A percentile compares a stretch with the other conserved stretches of the same genome.
Evolutionary conservation across 2,888 invertebrate species (phyloP).

Genomic region (Ophonus ardosiacus): DNA sequence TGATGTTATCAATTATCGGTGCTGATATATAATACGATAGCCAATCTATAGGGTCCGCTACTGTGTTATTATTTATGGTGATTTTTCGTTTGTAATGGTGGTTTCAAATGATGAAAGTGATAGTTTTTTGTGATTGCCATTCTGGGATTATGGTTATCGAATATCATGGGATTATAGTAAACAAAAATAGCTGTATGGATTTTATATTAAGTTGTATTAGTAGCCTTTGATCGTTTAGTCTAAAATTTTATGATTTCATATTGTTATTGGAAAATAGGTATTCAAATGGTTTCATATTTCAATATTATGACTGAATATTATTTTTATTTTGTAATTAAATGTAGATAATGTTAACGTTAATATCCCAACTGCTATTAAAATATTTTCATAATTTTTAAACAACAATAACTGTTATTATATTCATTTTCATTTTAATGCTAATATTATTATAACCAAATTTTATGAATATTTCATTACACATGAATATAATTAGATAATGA

Average conservation of each 20-base stretch:
- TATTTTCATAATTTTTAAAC: too few species aligned
- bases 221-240: background rate
- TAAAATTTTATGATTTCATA: background rate
- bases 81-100: slow-evolving; percentile 33
- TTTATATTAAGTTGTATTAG: background rate
- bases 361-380: too few species aligned
- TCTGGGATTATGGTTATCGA: slow-evolving; percentile 13
- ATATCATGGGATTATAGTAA: slow-evolving; percentile 23
- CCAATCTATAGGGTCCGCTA: background rate
- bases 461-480: too few species aligned
- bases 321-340: background rate
- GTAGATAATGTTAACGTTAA: background rate
- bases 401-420: too few species aligned
- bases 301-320: background rate
- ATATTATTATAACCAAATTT: too few species aligned
- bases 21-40: slow-evolving; percentile 28
- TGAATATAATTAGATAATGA: too few species aligned
- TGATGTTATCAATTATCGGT: slow-evolving; percentile 57
- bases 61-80: slow-evolving; percentile 43
- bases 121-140: slow-evolving; percentile 4
- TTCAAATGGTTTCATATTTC: background rate
- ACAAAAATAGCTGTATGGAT: background rate
- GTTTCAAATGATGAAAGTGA: slow-evolving; percentile 39
- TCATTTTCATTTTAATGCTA: too few species aligned
- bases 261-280: background rate